Base-by-base conservation (phyloP, 2,797 vertebrate species). In the Eulemur mongoz region DNA sequence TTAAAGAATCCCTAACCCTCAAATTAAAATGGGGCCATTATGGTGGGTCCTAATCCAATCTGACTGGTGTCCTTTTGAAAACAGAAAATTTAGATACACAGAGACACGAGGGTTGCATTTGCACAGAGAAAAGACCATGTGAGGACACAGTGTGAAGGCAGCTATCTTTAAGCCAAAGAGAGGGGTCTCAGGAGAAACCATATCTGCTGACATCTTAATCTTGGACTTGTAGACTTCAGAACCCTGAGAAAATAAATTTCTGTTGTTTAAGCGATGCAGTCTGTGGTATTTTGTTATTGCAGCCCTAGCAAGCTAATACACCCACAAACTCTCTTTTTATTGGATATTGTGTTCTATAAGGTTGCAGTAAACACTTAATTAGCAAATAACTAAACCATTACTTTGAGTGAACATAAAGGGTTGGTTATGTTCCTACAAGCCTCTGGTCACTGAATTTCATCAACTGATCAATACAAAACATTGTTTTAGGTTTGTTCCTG, bases 191-290 rank as follows among this genome's bases (percentile, higher is more conserved):
- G 43, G 67, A 23, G 14, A 86, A 76, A n/a, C 2, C 17, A 54
- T 32, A 30, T 0, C 2, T 50, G 27, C 8, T 25, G 9, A 32
- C 4, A n/a, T 0, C 18, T 76, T 2, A 4, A 10, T 59, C 35
- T 35, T 70, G 43, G 38, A 43, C 4, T 38, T 8, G 45, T 18
- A 35, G 8, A 13, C 4, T 57, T 27, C 1, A 15, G 3, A 61
- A n/a, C 2, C 25, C 0, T 35, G 12, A 57, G 35, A 63, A 61
- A 45, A 27, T 15, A 48, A 4, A 17, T 59, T 81, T 88, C 43
- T 57, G 10, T 80, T 67, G 57, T 40, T 79, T 40, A 59, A 86
- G 18, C 27, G 52, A 38, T 7, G 32, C 9, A 70, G 2, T 52
- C 48, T 10, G 12, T 12, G 5, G 22, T 48, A 54, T n/a, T 75